Conservation (phyloP, 2,888 invertebrate species). For the Oligia strigilis region DNA sequence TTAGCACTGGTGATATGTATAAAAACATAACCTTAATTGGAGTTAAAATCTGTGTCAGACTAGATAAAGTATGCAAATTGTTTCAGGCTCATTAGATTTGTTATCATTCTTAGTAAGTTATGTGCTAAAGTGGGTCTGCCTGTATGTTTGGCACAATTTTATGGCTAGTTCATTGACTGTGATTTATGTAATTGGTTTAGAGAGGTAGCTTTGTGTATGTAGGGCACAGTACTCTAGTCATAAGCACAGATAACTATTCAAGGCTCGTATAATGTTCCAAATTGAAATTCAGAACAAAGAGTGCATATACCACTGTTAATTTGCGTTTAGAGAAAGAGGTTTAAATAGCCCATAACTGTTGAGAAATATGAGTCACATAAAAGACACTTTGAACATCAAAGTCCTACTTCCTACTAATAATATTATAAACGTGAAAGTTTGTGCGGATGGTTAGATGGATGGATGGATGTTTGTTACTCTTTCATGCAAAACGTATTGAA, state of each 20-base stretch:
- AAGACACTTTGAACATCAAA: too few species aligned
- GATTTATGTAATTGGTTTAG: not conserved
- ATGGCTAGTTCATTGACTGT: not conserved
- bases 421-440: too few species aligned
- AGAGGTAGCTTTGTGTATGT: not conserved
- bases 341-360: not conserved
- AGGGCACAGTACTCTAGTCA: not conserved
- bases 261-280: too few species aligned
- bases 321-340: not conserved
- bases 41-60: slow-evolving; percentile 40
- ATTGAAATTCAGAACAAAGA: not conserved
- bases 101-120: slow-evolving; percentile 17
- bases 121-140: not conserved
- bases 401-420: too few species aligned
- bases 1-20: not conserved
- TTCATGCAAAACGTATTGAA: too few species aligned
- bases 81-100: not conserved
- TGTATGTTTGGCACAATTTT: not conserved
- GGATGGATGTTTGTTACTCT: too few species aligned
- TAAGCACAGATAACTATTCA: not conserved
- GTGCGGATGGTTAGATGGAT: too few species aligned
- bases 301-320: not conserved
- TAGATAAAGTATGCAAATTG: slow-evolving; percentile 39
- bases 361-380: not conserved
- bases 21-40: slow-evolving; percentile 48